phyloP scores from a whole-genome alignment of 2,888 invertebrate species.

The Drosophila monieri region DNA sequence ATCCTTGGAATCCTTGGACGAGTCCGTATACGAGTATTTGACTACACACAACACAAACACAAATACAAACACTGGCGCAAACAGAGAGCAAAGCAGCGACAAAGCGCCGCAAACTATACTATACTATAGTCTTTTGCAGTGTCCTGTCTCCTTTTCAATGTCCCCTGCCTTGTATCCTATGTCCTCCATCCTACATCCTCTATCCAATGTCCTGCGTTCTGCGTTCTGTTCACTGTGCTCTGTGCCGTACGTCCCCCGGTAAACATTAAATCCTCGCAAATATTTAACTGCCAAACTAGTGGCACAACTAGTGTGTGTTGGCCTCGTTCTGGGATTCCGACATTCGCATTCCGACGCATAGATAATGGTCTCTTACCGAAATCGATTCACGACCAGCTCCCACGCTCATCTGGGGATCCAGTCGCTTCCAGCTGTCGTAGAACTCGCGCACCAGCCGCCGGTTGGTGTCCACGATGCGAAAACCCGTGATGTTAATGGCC shows the following conservation, averaged over 20 bases:
- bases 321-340: constrained; percentile 27
- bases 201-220: constrained; percentile 4
- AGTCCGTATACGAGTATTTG: constrained; percentile 69
- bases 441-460: constrained; percentile 93
- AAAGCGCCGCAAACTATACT: constrained; percentile 55
- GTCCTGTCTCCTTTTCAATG: constrained; percentile 10
- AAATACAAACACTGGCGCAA: constrained; percentile 12
- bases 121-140: constrained; percentile 9
- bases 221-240: constrained; percentile 4
- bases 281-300: constrained; percentile 63
- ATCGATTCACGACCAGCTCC: constrained; percentile 93
- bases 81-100: constrained; percentile 36
- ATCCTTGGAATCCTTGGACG: constrained; percentile 42
- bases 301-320: constrained; percentile 9
- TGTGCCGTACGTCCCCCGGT: constrained; percentile 9
- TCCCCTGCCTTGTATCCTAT: neutral
- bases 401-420: constrained; percentile 89
- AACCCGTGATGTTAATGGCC: constrained; percentile 99
- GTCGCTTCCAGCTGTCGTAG: constrained; percentile 92
- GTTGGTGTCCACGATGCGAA: constrained; percentile 95
- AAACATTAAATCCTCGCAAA: constrained; percentile 75
- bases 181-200: constrained; percentile 7
- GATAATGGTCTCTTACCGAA: constrained; percentile 87
- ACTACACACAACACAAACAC: constrained; percentile 55
- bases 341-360: constrained; percentile 1